Percentiles rank a stretch among this genome's conserved stretches.
Evolutionary conservation across 2,888 invertebrate species (phyloP).

Genomic region (Isotomurus palustris): DNA sequence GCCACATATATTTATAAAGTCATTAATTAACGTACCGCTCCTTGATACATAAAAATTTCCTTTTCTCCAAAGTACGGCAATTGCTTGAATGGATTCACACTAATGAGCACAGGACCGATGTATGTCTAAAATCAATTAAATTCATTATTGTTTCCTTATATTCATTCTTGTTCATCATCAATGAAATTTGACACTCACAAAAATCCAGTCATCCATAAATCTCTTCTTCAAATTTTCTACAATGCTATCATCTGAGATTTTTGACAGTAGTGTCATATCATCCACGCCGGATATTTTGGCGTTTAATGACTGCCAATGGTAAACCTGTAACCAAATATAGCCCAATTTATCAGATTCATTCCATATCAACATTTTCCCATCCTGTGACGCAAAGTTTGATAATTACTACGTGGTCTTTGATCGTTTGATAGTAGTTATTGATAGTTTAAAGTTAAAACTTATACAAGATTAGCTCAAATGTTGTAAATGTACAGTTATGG

Average conservation of each 20-base stretch:
- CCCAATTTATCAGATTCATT: too few relatives aligned
- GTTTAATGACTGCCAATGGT: conserved; percentile 68
- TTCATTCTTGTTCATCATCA: not conserved
- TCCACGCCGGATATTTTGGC: conserved; percentile 65
- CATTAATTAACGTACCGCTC: conserved; percentile 56
- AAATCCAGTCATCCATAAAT: conserved; percentile 63
- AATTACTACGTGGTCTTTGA: too few relatives aligned
- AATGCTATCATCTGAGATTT: conserved; percentile 60
- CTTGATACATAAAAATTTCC: conserved; percentile 59
- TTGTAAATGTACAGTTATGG: too few relatives aligned
- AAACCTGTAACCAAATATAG: conserved; percentile 51
- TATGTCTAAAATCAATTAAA: conserved; percentile 54
- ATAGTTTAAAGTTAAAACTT: too few relatives aligned
- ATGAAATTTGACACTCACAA: conserved; percentile 54
- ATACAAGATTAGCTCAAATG: too few relatives aligned
- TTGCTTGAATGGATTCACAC: conserved; percentile 62
- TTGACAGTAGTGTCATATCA: conserved; percentile 64
- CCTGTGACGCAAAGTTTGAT: too few relatives aligned
- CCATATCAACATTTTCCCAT: too few relatives aligned
- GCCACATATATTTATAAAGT: too few relatives aligned
- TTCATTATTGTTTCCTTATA: not conserved
- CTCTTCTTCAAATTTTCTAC: conserved; percentile 64
- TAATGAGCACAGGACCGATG: conserved; percentile 62
- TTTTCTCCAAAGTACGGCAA: conserved; percentile 62
- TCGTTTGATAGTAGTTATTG: too few relatives aligned